A percentile compares a stretch with the other conserved stretches of the same genome.
Conservation (phyloP, 2,797 vertebrate species). For the Gambelia wislizenii region DNA sequence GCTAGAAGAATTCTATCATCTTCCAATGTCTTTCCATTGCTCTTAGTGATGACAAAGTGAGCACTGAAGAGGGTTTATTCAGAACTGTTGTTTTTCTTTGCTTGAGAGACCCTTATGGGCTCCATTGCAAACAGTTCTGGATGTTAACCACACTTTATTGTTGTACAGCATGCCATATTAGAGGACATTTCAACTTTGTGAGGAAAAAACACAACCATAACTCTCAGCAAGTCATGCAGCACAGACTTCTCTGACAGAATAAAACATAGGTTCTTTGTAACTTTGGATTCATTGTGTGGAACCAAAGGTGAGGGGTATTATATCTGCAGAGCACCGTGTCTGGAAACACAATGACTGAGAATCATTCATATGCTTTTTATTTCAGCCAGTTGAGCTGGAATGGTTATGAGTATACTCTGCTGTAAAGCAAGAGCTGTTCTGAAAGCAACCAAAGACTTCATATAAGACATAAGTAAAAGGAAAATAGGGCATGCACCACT, state of each 20-base stretch:
- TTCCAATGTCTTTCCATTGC: conserved; percentile 13
- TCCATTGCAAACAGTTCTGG: conserved; percentile 56
- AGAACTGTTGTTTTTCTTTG: conserved; percentile 57
- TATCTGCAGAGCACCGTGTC: conserved; percentile 33
- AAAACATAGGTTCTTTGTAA: conserved; percentile 56
- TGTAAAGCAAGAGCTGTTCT: neutral
- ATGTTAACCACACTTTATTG: conserved; percentile 64
- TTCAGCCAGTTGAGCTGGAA: conserved; percentile 39
- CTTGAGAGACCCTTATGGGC: conserved; percentile 56
- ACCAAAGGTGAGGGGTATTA: conserved; percentile 44
- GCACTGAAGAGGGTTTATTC: conserved; percentile 43
- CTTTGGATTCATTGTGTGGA: conserved; percentile 46
- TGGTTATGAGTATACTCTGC: conserved; percentile 18
- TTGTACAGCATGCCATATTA: conserved; percentile 58
- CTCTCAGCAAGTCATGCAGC: conserved; percentile 59
- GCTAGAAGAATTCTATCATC: conserved; percentile 13
- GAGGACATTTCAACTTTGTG: conserved; percentile 63
- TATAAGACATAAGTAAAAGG: conserved; percentile 5
- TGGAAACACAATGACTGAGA: conserved; percentile 24
- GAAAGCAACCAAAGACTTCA: conserved; percentile 37
- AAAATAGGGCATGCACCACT: neutral
- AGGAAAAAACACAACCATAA: conserved; percentile 63
- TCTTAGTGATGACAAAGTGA: conserved; percentile 29
- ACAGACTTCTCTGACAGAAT: conserved; percentile 53
- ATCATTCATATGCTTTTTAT: conserved; percentile 29